Evolutionary conservation across 2,113 vertebrate genomes (phyloP).

Genomic region (Gadus chalcogrammus): DNA sequence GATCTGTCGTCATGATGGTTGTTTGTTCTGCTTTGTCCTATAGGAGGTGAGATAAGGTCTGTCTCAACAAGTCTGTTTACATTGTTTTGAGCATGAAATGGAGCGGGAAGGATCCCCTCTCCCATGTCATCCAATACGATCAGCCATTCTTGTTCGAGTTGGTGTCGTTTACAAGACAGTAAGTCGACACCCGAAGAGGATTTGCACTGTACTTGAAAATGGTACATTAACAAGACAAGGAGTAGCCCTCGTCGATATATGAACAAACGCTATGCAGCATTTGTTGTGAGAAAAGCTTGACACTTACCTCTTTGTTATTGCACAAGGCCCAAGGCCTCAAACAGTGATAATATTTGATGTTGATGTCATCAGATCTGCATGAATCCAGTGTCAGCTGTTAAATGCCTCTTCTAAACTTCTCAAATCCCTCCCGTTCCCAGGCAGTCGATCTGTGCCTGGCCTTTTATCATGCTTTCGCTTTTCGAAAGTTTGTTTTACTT

Average conservation of each 20-base stretch:
- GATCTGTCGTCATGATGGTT: constrained; percentile 84
- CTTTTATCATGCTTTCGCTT: constrained; percentile 18
- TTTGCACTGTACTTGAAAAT: constrained; percentile 21
- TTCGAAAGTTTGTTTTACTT: constrained; percentile 53
- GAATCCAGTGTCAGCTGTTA: constrained; percentile 31
- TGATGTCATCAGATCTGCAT: constrained; percentile 67
- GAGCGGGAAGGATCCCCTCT: neutral
- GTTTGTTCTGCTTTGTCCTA: no score
- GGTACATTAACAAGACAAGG: constrained; percentile 16
- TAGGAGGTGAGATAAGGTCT: constrained; percentile 4
- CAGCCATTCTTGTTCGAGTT: constrained; percentile 31
- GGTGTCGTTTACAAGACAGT: constrained; percentile 20
- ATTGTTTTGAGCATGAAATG: neutral
- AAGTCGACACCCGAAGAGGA: constrained; percentile 27
- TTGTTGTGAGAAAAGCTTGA: constrained; percentile 18
- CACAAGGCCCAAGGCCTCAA: constrained; percentile 67
- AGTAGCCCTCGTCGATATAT: neutral
- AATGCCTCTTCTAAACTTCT: constrained; percentile 26
- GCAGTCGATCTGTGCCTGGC: constrained; percentile 11
- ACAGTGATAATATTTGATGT: constrained; percentile 64
- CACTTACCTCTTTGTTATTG: constrained; percentile 61
- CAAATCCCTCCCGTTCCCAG: constrained; percentile 24
- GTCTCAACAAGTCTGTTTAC: constrained; percentile 13
- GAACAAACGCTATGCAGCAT: neutral
- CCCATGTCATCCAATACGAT: constrained; percentile 27